Evolutionary conservation across 2,113 vertebrate species (phyloP), one percentile per base, ranked within the genome.

Genomic region (Paradoxurus hermaphroditus): DNA sequence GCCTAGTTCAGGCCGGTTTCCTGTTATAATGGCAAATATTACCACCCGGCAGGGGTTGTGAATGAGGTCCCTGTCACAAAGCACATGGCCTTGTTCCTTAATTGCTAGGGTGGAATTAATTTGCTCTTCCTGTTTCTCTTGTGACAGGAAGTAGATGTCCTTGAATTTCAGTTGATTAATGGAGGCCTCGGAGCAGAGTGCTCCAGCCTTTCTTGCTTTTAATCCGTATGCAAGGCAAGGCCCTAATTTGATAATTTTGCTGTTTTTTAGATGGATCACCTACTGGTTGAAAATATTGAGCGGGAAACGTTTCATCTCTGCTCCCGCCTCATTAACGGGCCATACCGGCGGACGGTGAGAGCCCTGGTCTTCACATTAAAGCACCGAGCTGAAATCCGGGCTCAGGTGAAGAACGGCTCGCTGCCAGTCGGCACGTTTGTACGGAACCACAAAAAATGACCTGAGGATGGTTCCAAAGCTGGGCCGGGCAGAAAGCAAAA

Each of bases 211-310:
- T 97, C 97, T 98, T 91, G 92, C 98, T 97, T 95, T 97, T 98
- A 98, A 98, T 98, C 98, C 98, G 98, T 98, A 98, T 98, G 98
- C 98, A 98, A 98, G 21, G 91, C 88, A 98, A 98, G 97, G 98
- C 98, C 98, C 98, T 99, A 98, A 99, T 98, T 98, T 98, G 98
- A 98, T 98, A 98, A 98, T 99, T 97, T 98, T 98, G 98, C 98
- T 98, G 97, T 98, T 99, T 98, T 97, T 97, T 98, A 99, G 99
- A 99, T 98, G 97, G 99, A 99, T 98, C 99, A 99, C 98, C 99
- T 99, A 85, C 99, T 99, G 91, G 99, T 99, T 96, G 99, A 99
- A 99, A 99, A 99, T 98, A 99, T 99, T 12, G 99, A 99, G 98
- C 99, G 98, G 97, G 99, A 99, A 98, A 99, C 99, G 90, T 99